phyloP scores from a whole-genome alignment of 2,113 vertebrate species.

The Uria aalge region DNA sequence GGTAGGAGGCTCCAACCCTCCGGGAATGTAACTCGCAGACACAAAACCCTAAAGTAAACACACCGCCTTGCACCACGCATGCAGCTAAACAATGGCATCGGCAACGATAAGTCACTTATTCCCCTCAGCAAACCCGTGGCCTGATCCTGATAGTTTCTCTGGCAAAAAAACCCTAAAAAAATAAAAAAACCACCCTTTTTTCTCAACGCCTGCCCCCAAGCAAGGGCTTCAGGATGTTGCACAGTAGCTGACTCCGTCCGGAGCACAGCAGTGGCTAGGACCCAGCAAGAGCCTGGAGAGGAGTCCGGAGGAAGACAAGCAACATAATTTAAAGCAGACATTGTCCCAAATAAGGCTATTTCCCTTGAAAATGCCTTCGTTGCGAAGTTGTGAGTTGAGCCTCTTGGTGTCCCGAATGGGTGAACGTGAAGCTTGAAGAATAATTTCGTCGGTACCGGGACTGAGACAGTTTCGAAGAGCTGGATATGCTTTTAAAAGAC shows the following conservation, averaged over 20 bases:
- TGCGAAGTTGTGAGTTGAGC: background rate
- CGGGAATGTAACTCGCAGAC: background rate
- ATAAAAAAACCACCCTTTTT: background rate
- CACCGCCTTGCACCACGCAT: background rate
- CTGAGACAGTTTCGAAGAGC: background rate
- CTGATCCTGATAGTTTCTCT: background rate
- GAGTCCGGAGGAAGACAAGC: constrained; percentile 15
- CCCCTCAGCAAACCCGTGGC: background rate
- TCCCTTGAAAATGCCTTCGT: constrained; percentile 24
- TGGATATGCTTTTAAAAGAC: constrained; percentile 35
- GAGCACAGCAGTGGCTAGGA: constrained; percentile 55
- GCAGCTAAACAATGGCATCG: background rate
- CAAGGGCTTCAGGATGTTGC: background rate
- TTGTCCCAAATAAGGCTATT: constrained; percentile 53
- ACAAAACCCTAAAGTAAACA: constrained; percentile 35
- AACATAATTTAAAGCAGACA: constrained; percentile 56
- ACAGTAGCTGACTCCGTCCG: background rate
- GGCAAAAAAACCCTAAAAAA: background rate
- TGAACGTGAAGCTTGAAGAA: background rate
- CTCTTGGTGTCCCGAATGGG: background rate
- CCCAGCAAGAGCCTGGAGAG: constrained; percentile 22
- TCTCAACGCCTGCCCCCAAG: background rate
- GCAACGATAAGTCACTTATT: background rate
- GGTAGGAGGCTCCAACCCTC: background rate
- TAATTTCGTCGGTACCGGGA: background rate